A percentile compares a stretch with the other conserved stretches of the same genome.
Conservation (phyloP, 2,797 vertebrate species). For the Artibeus lituratus region DNA sequence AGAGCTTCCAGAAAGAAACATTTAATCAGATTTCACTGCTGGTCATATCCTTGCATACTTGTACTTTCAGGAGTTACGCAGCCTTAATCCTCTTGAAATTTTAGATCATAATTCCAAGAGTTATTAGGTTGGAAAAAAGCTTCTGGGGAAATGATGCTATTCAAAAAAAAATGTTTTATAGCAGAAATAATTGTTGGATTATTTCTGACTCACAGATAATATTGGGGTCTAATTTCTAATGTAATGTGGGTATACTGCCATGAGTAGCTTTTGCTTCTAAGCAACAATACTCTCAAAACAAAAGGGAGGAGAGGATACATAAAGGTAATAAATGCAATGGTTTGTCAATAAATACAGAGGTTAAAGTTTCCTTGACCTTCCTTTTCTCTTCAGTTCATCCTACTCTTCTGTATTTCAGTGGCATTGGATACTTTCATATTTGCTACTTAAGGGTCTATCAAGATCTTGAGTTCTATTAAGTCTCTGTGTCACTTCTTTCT, state of each 20-base stretch:
- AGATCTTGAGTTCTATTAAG: not conserved
- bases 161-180: conserved; percentile 83
- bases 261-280: conserved; percentile 56
- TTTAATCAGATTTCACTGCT: conserved; percentile 70
- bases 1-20: conserved; percentile 65
- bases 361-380: not conserved
- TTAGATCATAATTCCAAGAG: conserved; percentile 81
- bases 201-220: conserved; percentile 83
- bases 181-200: conserved; percentile 84
- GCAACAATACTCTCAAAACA: conserved; percentile 34
- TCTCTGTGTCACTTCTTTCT: not conserved
- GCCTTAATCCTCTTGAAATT: conserved; percentile 79
- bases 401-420: not conserved
- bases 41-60: conserved; percentile 56
- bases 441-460: not conserved
- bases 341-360: not conserved
- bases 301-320: not conserved
- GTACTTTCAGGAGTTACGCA: conserved; percentile 66
- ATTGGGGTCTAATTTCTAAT: conserved; percentile 78
- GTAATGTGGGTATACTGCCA: conserved; percentile 68
- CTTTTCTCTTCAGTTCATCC: not conserved
- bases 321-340: not conserved
- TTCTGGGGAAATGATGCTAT: conserved; percentile 83
- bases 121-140: conserved; percentile 86
- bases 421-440: not conserved